Base-by-base conservation (phyloP, 2,888 invertebrate species). In the Heliconius sara region DNA sequence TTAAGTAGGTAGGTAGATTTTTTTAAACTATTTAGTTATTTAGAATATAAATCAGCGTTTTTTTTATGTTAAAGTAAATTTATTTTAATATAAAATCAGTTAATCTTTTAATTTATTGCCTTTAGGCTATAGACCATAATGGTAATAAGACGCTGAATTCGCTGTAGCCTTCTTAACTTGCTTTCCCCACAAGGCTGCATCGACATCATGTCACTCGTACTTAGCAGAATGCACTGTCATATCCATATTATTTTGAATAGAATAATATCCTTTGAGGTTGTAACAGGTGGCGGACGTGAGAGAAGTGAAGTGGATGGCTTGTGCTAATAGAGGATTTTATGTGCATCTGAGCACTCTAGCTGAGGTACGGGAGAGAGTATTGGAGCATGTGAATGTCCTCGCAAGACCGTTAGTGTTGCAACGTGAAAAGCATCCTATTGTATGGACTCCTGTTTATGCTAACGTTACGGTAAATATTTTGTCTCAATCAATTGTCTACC, bases 281-380 rank as follows among this genome's bases (percentile, higher is more conserved):
- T 80, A 85, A 71, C 86, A 92, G 95, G 97, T 98, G 81, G 97
- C 98, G 57, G 99, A 99, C 92, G 97, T 98, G 75, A 96, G 98
- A 84, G 98, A 99, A 89, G 98, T 99, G 83, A 98, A 98, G 89
- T 99, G 98, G 98, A 99, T 99, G 99, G 99, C 99, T 75, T 99
- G 99, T 92, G 97, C 97, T 39, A 99, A 99, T 93, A 97, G 98
- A 92, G 99, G 99, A 19, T 99, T 97, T 92, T 99, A 98, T 95
- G 99, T 99, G 34, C 99, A 99, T 90, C 96, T 99, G 76, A 98
- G 99, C 84, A 99, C 99, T 52, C 96, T 99, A 89, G 99, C 99
- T 0, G 99, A 99, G 95, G 99, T 99, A 65, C 97, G 99, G 79
- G 99, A 99, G 94, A 98, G 99, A 94, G 99, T 97, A 2, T 95